A percentile compares a stretch with the other conserved stretches of the same genome.
Evolutionary conservation across 2,797 vertebrate species (phyloP).

Genomic region (Aphelocoma californica): DNA sequence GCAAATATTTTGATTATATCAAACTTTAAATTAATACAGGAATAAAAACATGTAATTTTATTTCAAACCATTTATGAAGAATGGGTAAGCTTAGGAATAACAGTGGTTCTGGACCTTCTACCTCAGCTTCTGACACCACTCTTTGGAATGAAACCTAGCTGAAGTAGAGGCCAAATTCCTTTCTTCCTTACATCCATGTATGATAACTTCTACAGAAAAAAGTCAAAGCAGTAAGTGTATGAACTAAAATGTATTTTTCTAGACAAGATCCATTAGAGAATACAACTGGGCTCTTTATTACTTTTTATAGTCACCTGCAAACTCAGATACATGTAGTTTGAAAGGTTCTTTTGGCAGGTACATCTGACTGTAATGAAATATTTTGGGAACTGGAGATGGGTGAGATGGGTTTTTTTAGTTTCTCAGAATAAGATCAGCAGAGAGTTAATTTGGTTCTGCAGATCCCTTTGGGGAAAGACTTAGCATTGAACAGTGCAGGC

Average conservation of each 20-base stretch:
- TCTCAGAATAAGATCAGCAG: neutral
- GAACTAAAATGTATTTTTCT: neutral
- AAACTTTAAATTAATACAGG: neutral
- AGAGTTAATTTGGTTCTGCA: fast-evolving
- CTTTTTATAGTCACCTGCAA: neutral
- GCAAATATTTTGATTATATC: constrained; percentile 36
- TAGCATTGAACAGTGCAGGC: neutral
- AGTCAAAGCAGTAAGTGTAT: neutral
- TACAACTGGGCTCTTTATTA: neutral
- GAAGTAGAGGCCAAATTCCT: neutral
- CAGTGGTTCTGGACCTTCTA: neutral
- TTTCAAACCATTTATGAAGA: neutral
- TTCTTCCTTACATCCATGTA: neutral
- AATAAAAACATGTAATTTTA: neutral
- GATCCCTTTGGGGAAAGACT: neutral
- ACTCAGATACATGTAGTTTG: fast-evolving
- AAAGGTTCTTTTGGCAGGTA: neutral
- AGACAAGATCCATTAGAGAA: neutral
- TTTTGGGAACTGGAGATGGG: neutral
- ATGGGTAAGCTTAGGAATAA: neutral
- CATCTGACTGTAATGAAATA: neutral
- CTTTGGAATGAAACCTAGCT: neutral
- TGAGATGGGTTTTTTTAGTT: neutral
- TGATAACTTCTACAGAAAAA: neutral
- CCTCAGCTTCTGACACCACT: neutral